Evolutionary conservation across 2,888 invertebrate species (phyloP).

Genomic region (Gryllus longicercus): DNA sequence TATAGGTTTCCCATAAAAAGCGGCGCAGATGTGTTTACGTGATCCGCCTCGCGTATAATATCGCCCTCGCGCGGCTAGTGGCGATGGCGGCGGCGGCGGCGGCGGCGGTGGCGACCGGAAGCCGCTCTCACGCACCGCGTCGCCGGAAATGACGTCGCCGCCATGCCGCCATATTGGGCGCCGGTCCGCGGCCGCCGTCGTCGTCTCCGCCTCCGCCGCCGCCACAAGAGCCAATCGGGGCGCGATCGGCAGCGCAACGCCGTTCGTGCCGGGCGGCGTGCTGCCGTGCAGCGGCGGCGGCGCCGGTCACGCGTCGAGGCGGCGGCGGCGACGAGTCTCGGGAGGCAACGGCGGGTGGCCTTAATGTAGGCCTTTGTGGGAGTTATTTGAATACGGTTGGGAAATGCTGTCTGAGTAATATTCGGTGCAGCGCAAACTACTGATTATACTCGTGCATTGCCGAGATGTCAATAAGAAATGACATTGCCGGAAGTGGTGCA

Average conservation of each 20-base stretch:
- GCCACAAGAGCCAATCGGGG: neutral
- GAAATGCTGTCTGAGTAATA: too few species aligned
- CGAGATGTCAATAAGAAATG: too few species aligned
- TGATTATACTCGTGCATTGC: too few species aligned
- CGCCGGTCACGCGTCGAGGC: neutral
- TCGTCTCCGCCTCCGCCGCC: neutral
- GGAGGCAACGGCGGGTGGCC: too few species aligned
- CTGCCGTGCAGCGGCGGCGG: neutral
- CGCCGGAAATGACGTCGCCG: neutral
- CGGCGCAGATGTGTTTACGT: conserved; percentile 17
- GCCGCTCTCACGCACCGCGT: neutral
- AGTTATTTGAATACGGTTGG: neutral
- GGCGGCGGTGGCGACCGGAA: neutral
- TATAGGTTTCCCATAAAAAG: conserved; percentile 17
- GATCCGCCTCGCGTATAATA: conserved; percentile 1
- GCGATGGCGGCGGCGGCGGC: neutral
- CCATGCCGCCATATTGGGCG: neutral
- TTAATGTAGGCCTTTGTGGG: too few species aligned
- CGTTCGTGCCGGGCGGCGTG: neutral
- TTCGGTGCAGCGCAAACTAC: too few species aligned
- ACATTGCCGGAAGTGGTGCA: too few species aligned
- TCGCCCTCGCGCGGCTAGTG: neutral
- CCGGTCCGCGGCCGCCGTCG: neutral
- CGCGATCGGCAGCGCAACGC: neutral
- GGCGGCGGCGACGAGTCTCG: neutral